Evolutionary conservation across 2,113 vertebrate species (phyloP), one percentile per base, ranked within the genome.

Genomic region (Notiomystis cincta): DNA sequence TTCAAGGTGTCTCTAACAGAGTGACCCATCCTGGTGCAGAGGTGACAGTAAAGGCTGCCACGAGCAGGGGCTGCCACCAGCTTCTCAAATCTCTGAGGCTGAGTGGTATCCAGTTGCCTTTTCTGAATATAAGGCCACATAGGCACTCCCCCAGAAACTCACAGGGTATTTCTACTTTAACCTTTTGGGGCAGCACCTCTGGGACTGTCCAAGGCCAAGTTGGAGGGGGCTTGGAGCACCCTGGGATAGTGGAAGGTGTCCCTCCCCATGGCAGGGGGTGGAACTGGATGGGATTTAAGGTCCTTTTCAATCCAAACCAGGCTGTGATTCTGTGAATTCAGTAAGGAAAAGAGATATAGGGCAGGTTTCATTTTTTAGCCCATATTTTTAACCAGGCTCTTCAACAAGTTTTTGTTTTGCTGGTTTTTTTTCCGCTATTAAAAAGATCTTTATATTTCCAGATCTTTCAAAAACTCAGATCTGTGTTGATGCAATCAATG

Each of bases 171-270:
- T 65, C n/a, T 42, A 1, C 27, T 81, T 81, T 5, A 54, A 53
- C 7, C 4, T 79, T 79, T 61, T 58, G 17, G 64, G 33, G 11
- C 6, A 82, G 38, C 28, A 27, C 54, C 9, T 7, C 30, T 67
- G 70, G 24, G 0, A 67, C 4, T 60, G 45, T 1, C 15, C 47
- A 15, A 53, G 53, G 30, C 30, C 21, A 9, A 14, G 24, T 0
- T 60, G 53, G 69, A 53, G 0, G 0, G 13, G 54, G 24, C 17
- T 76, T 40, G 70, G 69, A 89, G 53, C 13, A 82, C 0, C 28
- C 11, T 40, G 54, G 38, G 21, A 13, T 4, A 10, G 19, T 18
- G 50, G 47, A 11, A 67, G 28, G 11, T 66, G 33, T 51, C 60
- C 33, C 51, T 65, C 58, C 37, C 54, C 50, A 23, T 37, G 58